Evolutionary conservation across 2,797 vertebrate species (phyloP).

Genomic region (Otolemur crassicaudatus): DNA sequence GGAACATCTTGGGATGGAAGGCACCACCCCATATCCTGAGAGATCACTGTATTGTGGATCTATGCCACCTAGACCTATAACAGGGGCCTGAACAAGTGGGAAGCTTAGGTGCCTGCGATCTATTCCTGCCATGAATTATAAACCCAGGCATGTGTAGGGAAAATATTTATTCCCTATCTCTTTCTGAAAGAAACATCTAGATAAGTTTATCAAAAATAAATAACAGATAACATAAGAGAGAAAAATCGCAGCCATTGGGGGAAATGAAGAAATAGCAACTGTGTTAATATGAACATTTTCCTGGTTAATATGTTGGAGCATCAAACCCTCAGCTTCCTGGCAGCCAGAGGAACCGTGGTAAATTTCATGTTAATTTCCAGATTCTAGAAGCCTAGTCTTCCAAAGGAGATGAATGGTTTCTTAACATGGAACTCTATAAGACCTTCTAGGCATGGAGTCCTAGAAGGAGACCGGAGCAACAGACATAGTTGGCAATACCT

Average conservation of each 20-base stretch:
- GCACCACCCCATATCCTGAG: not conserved
- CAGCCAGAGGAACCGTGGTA: not conserved
- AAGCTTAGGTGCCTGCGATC: not conserved
- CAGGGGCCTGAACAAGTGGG: not conserved
- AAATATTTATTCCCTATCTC: not conserved
- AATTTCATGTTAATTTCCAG: not conserved
- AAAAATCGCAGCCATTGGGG: not conserved
- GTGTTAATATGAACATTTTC: not conserved
- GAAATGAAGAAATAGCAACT: not conserved
- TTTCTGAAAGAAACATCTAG: constrained; percentile 36
- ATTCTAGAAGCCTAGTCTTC: not conserved
- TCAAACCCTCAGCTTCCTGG: constrained; percentile 20
- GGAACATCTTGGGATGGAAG: not conserved
- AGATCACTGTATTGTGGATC: not conserved
- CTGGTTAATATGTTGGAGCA: not conserved
- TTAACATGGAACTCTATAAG: not conserved
- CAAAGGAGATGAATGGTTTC: not conserved
- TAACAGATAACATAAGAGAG: not conserved
- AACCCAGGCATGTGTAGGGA: not conserved
- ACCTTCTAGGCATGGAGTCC: not conserved
- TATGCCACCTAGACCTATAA: not conserved
- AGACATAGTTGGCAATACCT: not conserved
- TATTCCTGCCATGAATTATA: not conserved
- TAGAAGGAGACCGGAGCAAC: not conserved
- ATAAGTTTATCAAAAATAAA: not conserved